Percentiles rank a stretch among this genome's conserved stretches.
These are phyloP conservation scores for Delichon dasypus DNA, from an alignment of 2,797 vertebrate species.

Conservation along the genomic window DNA sequence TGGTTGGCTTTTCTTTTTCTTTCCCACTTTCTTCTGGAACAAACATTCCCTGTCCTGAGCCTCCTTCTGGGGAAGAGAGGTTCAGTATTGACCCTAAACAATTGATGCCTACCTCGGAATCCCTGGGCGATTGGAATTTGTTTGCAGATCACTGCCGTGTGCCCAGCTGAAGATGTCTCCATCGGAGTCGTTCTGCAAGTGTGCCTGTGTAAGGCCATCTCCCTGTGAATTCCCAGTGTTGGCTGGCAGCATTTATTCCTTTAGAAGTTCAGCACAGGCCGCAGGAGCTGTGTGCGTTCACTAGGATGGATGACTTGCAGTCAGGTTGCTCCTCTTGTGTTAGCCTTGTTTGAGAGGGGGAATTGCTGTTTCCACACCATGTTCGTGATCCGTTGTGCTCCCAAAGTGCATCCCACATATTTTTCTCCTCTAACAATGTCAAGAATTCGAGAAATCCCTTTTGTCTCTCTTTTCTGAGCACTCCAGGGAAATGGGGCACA, in stretches of 20 bases:
- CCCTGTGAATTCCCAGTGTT: neutral
- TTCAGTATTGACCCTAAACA: neutral
- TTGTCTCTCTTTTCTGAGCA: neutral
- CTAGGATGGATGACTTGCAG: neutral
- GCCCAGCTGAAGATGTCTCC: neutral
- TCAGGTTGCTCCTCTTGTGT: neutral
- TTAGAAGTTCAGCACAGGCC: neutral
- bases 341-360: neutral
- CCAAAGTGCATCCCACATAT: neutral
- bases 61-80: neutral
- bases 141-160: fast-evolving
- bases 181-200: fast-evolving
- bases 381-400: fast-evolving
- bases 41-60: neutral
- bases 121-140: neutral
- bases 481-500: neutral
- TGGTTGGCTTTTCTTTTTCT: neutral
- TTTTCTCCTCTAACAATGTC: neutral
- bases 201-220: neutral
- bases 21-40: neutral
- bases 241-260: neutral
- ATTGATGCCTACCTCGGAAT: neutral
- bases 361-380: fast-evolving
- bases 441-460: neutral
- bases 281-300: fast-evolving